Base-by-base conservation (phyloP, 2,797 vertebrate species). In the Poecilia velifera region DNA sequence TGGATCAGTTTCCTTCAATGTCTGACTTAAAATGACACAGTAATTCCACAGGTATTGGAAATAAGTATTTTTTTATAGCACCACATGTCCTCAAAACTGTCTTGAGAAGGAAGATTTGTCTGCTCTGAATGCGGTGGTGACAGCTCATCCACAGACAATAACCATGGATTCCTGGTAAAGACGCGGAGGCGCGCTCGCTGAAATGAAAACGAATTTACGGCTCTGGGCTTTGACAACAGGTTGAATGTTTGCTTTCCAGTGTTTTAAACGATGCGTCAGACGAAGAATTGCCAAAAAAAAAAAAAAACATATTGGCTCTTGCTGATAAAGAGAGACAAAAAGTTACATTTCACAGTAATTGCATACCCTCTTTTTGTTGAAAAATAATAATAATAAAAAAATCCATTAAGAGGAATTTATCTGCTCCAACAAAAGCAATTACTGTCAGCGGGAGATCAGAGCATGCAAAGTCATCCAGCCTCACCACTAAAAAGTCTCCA, bases 361-460 rank as follows among this genome's bases (percentile, higher is more conserved):
- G 36, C 47, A 57, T 39, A 64, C 73, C 77, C 31, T 41, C 9
- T 81, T 82, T 73, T 66, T 73, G n/a, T 34, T 73, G 49, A 82
- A 88, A 84, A 80, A 82, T 80, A 81, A 75, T 76, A 59, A 73
- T 2, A 6, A 64, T 43, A 84, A 82, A 71, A 81, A 90, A 86
- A 72, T 79, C 77, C 13, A 87, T 73, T 46, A 22, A 81, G 82
- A 88, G 75, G 72, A 90, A 88, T 84, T 72, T 57, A 64, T 90
- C 84, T 70, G 46, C 76, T 80, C 39, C 83, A 86, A 89, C 78
- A 78, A 74, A 84, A 83, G 82, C 87, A 88, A 91, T 91, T 90
- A 89, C 85, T 82, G 88, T 79, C 82, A 86, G 71, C 76, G 51
- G 72, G 74, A 88, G 74, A 85, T 88, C 53, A 78, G 78, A 79